These are phyloP conservation scores for Mesorhabditis spiculigera DNA, from an alignment of 2,888 invertebrate species.

Conservation along the genomic window DNA sequence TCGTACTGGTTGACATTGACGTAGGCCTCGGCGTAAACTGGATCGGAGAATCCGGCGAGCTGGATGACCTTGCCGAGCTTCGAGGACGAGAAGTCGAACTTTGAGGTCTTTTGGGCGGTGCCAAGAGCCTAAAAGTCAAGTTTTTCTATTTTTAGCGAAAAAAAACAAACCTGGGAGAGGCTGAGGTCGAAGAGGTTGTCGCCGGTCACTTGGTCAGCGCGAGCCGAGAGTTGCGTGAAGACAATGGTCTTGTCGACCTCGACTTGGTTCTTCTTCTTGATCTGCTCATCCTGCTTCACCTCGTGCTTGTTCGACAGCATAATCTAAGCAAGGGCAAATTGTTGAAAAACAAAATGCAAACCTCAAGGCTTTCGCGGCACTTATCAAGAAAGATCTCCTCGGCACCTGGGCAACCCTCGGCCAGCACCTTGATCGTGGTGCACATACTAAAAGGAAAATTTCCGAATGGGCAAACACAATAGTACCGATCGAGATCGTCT, in stretches of 20 bases:
- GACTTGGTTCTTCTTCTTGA: constrained; percentile 32
- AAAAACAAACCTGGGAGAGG: constrained; percentile 68
- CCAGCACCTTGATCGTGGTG: constrained; percentile 62
- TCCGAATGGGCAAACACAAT: constrained; percentile 25
- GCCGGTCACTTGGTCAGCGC: constrained; percentile 62
- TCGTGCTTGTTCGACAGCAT: constrained; percentile 68
- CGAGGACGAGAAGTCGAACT: constrained; percentile 60
- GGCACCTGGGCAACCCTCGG: constrained; percentile 68
- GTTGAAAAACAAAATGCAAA: constrained; percentile 48
- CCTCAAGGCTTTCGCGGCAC: constrained; percentile 75
- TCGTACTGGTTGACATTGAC: constrained; percentile 86
- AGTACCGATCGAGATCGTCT: constrained; percentile 82
- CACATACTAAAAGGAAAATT: constrained; percentile 31
- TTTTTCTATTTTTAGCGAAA: constrained; percentile 58
- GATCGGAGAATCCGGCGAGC: constrained; percentile 96
- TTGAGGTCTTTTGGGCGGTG: constrained; percentile 52
- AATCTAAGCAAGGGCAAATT: constrained; percentile 9
- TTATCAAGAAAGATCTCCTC: constrained; percentile 76
- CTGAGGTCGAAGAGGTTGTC: constrained; percentile 88
- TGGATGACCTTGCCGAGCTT: constrained; percentile 71
- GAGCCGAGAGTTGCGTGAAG: constrained; percentile 72
- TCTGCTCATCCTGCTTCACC: constrained; percentile 39
- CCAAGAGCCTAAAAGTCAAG: constrained; percentile 40
- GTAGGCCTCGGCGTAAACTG: constrained; percentile 99
- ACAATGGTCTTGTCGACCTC: constrained; percentile 81